These are phyloP conservation scores for Pocillopora damicornis DNA, from an alignment of 64 coral and sea anemone genomes.

Conservation along the genomic window DNA sequence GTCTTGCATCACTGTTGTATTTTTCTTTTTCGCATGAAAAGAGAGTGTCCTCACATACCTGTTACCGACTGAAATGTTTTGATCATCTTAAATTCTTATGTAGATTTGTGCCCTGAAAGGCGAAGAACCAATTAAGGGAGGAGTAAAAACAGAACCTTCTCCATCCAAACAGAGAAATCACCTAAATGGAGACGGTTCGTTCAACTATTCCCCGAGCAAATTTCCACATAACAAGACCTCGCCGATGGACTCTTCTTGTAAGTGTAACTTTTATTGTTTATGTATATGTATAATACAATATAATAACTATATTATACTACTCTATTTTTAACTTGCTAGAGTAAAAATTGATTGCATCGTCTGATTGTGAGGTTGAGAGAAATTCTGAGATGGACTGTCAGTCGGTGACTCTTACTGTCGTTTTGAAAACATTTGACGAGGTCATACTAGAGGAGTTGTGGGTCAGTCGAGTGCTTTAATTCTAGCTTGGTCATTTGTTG, in stretches of 20 bases:
- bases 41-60: neutral
- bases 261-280: neutral
- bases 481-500: too few species aligned
- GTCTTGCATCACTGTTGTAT: too few species aligned
- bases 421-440: too few species aligned
- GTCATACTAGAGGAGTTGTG: too few species aligned
- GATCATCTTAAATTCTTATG: neutral
- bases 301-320: neutral
- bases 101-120: slow-evolving; percentile 54
- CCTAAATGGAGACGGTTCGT: neutral
- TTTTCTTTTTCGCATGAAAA: too few species aligned
- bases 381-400: too few species aligned
- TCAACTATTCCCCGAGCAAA: slow-evolving; percentile 30
- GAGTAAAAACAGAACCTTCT: neutral
- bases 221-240: slow-evolving; percentile 28
- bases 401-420: too few species aligned
- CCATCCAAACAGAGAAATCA: slow-evolving; percentile 34
- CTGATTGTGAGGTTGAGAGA: too few species aligned
- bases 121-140: slow-evolving; percentile 43
- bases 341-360: too few species aligned
- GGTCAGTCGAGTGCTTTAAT: too few species aligned
- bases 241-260: neutral
- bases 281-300: neutral
- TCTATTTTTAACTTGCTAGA: neutral
- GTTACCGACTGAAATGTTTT: neutral